phyloP scores from a whole-genome alignment of 2,888 invertebrate genomes.

The Gibbula magus region DNA sequence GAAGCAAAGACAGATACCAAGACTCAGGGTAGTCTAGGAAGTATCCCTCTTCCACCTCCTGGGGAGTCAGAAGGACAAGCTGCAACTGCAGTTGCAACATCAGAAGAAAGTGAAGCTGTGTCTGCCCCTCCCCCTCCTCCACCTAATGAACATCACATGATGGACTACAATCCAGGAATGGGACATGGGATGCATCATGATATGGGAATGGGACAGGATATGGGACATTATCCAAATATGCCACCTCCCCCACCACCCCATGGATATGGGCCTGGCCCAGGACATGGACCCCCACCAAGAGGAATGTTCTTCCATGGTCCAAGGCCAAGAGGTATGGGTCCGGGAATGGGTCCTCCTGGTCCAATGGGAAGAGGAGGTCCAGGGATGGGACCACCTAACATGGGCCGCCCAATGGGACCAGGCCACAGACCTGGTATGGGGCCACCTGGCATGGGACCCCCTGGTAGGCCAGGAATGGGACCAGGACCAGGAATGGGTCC shows the following conservation, averaged over 20 bases:
- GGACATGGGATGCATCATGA: conserved; percentile 20
- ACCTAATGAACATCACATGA: neutral
- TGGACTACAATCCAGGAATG: conserved; percentile 8
- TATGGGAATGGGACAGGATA: conserved; percentile 25
- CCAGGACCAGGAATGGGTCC: conserved; percentile 31
- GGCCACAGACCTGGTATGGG: conserved; percentile 21
- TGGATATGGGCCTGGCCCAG: conserved; percentile 36
- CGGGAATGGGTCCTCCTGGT: conserved; percentile 31
- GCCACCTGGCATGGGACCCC: conserved; percentile 48
- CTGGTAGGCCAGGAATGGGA: conserved; percentile 40
- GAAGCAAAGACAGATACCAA: neutral
- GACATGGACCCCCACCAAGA: conserved; percentile 35
- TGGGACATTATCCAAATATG: conserved; percentile 28
- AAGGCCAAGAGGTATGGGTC: conserved; percentile 19
- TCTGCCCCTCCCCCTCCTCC: conserved; percentile 41
- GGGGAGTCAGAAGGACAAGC: conserved; percentile 12
- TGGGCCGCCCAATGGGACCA: conserved; percentile 38
- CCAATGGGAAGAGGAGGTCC: conserved; percentile 44
- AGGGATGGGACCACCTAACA: conserved; percentile 51
- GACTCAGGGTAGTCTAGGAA: neutral
- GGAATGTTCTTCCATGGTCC: conserved; percentile 36
- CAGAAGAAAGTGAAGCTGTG: conserved; percentile 21
- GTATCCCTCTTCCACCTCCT: conserved; percentile 24
- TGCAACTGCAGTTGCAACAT: neutral
- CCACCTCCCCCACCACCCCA: conserved; percentile 37